Conservation (phyloP, 2,888 invertebrate genomes). For the Digitonthophagus gazella region DNA sequence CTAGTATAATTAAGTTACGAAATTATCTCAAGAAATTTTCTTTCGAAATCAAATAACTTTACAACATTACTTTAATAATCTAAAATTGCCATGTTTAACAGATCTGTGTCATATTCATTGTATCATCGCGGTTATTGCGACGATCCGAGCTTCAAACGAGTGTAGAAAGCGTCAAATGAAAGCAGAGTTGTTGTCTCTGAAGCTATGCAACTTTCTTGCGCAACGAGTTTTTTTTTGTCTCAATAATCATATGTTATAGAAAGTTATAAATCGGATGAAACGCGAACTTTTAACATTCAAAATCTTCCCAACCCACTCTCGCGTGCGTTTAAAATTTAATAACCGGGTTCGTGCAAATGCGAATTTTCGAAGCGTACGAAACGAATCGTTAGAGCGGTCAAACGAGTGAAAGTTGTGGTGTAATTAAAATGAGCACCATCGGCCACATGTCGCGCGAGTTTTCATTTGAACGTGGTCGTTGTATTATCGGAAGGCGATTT, state of each 20-base stretch:
- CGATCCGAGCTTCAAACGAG: constrained; percentile 2
- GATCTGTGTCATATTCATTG: constrained; percentile 4
- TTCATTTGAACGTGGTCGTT: not conserved
- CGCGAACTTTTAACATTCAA: not conserved
- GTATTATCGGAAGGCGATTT: not conserved
- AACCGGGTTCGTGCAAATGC: not conserved
- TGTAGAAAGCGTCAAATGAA: constrained; percentile 28
- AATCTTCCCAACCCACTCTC: too few species aligned
- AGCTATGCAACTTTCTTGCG: constrained; percentile 8
- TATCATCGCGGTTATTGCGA: not conserved
- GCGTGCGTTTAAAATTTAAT: too few species aligned
- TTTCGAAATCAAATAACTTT: not conserved
- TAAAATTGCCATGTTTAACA: not conserved
- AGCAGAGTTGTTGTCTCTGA: constrained; percentile 13
- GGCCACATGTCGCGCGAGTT: not conserved
- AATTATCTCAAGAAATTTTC: too few species aligned
- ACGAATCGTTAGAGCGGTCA: not conserved
- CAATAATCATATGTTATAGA: constrained; percentile 27
- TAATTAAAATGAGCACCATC: not conserved
- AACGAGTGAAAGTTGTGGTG: not conserved
- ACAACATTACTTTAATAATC: not conserved
- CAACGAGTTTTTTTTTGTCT: constrained; percentile 20
- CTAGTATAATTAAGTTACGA: not conserved
- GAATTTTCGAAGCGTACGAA: not conserved
- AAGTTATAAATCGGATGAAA: constrained; percentile 19